Base-by-base conservation (phyloP, 2,113 vertebrate species). In the Psittacula cyanocephala region DNA sequence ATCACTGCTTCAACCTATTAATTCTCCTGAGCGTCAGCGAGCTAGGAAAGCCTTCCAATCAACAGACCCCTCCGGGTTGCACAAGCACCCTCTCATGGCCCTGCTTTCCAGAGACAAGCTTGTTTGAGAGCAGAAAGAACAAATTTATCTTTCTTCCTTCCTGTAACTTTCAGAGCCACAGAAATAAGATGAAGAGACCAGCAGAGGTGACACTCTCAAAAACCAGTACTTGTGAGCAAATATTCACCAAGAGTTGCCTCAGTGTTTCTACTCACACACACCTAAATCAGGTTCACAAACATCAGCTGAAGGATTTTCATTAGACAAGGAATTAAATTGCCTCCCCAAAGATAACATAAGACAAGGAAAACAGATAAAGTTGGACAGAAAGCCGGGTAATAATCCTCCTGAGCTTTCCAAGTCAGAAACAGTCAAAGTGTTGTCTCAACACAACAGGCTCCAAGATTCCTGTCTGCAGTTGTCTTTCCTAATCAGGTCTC, bases 21-120 rank as follows among this genome's bases (percentile, higher is more conserved):
- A 46, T 46, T 27, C 29, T 29, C 10, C 22, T 2, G 20, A 78
- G n/a, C 0, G 1, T 37, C 29, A 78, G 52, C 0, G 0, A 88
- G 33, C 46, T 47, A 31, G n/a, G 41, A 88, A 94, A 91, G 29
- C 33, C 72, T 89, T 8, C 20, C 23, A 53, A 23, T 17, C 57
- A 83, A 69, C 20, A 60, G 47, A 71, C 27, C 27, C 46, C 60
- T 88, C 2, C 6, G 35, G 74, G 63, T 15, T 81, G 47, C 62
- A 92, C 37, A 80, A 78, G 63, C 63, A 91, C 46, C 78, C 49
- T 90, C 82, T 74, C 11, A 52, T 25, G 52, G 80, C 62, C 71
- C 50, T 3, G 3, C 55, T 44, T 85, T 70, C 46, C 70, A 86
- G 46, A 93, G 24, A 53, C 37, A 63, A 74, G 17, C 52, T 75